Evolutionary conservation across 2,797 vertebrate species (phyloP), one percentile per base, ranked within the genome.

Genomic region (Rhabdophis nuchalis): DNA sequence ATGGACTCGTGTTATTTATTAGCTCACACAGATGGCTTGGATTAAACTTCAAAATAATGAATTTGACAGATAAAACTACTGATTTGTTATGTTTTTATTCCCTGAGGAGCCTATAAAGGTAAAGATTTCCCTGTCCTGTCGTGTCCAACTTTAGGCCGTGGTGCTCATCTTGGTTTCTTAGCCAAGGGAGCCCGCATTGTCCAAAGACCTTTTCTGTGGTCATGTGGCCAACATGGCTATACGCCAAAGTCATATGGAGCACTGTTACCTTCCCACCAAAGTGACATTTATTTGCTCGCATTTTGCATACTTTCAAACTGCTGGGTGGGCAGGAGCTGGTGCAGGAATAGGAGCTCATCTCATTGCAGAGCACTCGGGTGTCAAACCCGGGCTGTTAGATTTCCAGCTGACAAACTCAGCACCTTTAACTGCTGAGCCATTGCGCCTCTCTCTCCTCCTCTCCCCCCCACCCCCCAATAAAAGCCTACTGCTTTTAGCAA

Each of bases 291-390:
- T 68, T 32, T 32, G 64, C 5, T 68, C 27, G 14, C n/a, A 68
- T 68, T 68, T 68, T 6, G 0, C 61, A 7, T 68, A n/a, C n/a
- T 68, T 68, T 68, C 64, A 68, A 68, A 32, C 64, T 32, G n/a
- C 14, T 68, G 7, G n/a, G 14, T 32, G 64, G n/a, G 14, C 14
- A 72, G 68, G 68, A 72, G 32, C 7, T 72, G 32, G 29, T 32
- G 68, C 6, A 72, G 32, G 32, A 72, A 72, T 6, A 36, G 16
- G 16, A 36, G 68, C 29, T 8, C 32, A 36, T 7, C 14, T 16
- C 2, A 0, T 36, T 72, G n/a, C 7, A 0, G n/a, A 68, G 6
- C 14, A 2, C 14, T 68, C n/a, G 1, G n/a, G 6, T 68, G n/a
- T 68, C n/a, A 68, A 68, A 68, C n/a, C 14, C 6, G 0, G 32